Evolutionary conservation across 2,888 invertebrate species (phyloP).

Genomic region (Strigamia transsilvanica): DNA sequence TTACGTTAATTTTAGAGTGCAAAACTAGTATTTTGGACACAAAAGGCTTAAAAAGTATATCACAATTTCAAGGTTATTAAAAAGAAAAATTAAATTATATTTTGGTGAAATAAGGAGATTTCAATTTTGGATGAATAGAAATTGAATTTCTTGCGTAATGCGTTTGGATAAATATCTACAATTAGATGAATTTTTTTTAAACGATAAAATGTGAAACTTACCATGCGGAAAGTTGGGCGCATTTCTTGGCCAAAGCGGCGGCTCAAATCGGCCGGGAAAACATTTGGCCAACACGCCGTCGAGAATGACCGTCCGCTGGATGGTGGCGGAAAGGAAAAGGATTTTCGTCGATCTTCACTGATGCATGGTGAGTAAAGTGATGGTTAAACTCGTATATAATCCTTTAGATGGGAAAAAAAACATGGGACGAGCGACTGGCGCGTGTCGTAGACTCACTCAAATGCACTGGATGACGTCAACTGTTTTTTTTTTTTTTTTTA

Average conservation of each 20-base stretch:
- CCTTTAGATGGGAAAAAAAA: background rate
- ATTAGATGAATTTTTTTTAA: background rate
- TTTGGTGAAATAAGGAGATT: no score
- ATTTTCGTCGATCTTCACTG: background rate
- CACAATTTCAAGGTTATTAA: slow-evolving; percentile 8
- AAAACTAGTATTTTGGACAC: background rate
- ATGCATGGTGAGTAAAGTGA: background rate
- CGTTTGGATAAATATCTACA: background rate
- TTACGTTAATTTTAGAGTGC: background rate
- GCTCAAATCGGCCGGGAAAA: slow-evolving; percentile 25
- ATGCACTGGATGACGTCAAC: slow-evolving; percentile 11
- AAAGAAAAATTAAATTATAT: background rate
- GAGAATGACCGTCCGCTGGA: slow-evolving; percentile 2
- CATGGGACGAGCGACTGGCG: slow-evolving; percentile 5
- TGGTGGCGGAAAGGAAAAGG: background rate
- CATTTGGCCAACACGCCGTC: slow-evolving; percentile 25
- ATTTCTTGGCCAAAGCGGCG: slow-evolving; percentile 30
- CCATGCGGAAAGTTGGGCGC: slow-evolving; percentile 25
- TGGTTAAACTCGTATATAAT: background rate
- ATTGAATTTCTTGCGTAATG: background rate
- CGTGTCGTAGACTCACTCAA: slow-evolving; percentile 10
- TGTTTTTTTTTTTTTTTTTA: background rate
- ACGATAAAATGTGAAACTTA: background rate
- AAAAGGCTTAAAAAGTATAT: background rate
- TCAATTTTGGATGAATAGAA: no score